Base-by-base conservation (phyloP, 2,113 vertebrate genomes). In the Fulica atra region DNA sequence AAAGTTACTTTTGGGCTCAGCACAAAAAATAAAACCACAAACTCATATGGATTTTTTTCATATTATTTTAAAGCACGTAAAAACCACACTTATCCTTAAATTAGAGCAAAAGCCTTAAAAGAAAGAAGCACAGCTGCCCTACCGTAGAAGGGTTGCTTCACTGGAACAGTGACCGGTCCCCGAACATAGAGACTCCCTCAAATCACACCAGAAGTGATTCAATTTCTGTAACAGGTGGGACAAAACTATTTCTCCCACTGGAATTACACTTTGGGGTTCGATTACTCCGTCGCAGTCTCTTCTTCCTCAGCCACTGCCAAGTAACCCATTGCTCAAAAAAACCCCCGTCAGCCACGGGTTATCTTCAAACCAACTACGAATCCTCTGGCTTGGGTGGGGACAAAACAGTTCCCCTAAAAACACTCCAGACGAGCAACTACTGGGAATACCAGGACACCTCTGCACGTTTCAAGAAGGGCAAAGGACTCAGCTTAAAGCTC, bases 261-360 rank as follows among this genome's bases (percentile, higher is more conserved):
- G 36, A 90, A 91, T 70, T 36, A 72, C 18, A 64, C 36, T 50
- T 77, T n/a, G 1, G 3, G 24, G 14, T 73, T 90, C 51, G 82
- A 23, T 35, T 66, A 50, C 11, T 57, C 50, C 1, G 1, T 33
- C 0, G 0, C 46, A 50, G 54, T 12, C 11, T 35, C 28, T 33
- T 69, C 46, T 40, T 79, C 35, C 25, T 83, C 68, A 81, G 33
- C 10, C 56, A 48, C 51, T 42, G 56, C 5, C 38, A 44, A 5
- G 48, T 46, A 68, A 2, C 33, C 33, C 33, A 25, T 7, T 46
- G 36, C 61, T 53, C 57, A 77, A 48, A 88, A 65, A 54, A 12
- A n/a, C 7, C 10, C 0, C 10, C 0, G 0, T 11, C 40, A 60
- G 50, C 2, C 2, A 57, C 0, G 1, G 4, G 3, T 3, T 36